Conservation (phyloP, 2,888 invertebrate species). For the Geotrupes spiniger region DNA sequence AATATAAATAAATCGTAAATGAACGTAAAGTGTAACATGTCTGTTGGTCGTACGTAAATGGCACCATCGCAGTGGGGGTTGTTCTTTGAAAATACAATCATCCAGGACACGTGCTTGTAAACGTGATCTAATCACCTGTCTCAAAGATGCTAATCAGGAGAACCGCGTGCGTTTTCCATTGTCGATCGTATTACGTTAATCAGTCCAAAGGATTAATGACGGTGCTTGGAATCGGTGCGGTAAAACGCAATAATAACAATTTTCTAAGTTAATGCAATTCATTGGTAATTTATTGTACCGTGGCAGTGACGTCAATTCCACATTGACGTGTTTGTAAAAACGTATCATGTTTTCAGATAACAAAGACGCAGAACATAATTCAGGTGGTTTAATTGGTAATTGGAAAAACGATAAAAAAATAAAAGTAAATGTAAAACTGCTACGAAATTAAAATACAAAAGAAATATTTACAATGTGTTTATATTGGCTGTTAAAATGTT, state of each 20-base stretch:
- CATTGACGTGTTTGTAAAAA: no score
- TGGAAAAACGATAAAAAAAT: no score
- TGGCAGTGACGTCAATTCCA: no score
- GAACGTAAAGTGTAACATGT: constrained; percentile 8
- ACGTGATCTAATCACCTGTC: constrained; percentile 21
- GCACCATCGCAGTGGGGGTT: constrained; percentile 15
- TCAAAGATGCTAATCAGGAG: constrained; percentile 30
- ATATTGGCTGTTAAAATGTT: no score
- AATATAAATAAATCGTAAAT: constrained; percentile 1
- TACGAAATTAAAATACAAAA: no score
- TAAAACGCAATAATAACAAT: not conserved
- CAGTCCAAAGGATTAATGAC: constrained; percentile 16
- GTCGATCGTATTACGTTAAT: constrained; percentile 22
- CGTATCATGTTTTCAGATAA: no score
- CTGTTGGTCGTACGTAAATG: not conserved
- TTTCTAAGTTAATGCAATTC: no score
- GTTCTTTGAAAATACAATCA: constrained; percentile 20
- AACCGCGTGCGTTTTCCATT: constrained; percentile 22
- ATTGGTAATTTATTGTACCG: no score
- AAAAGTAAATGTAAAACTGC: no score
- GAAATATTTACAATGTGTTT: no score
- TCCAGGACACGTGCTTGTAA: constrained; percentile 27
- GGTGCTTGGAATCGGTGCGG: not conserved
- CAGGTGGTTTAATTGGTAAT: no score
- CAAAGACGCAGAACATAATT: no score